phyloP scores from a whole-genome alignment of 2,113 vertebrate species.

The Elephas maximus region DNA sequence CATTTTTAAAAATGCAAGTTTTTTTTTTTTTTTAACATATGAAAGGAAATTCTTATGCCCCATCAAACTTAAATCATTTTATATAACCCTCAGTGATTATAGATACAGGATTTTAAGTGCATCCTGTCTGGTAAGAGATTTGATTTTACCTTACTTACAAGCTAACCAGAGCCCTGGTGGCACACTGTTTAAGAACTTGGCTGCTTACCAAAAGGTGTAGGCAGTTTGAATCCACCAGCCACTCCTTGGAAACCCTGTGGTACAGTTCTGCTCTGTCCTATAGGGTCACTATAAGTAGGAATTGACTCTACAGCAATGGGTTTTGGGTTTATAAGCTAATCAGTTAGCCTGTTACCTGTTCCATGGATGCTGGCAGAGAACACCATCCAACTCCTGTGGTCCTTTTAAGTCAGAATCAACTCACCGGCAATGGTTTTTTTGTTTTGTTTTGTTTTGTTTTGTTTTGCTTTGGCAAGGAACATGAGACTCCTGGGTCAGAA shows the following conservation, averaged over 20 bases:
- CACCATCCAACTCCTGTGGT: not conserved
- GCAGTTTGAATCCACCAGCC: no score
- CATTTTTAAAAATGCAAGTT: not conserved
- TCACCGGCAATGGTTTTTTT: no score
- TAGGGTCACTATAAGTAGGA: no score
- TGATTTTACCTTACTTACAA: not conserved
- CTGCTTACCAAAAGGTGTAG: no score
- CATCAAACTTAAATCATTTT: not conserved
- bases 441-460: no score
- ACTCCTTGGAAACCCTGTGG: no score
- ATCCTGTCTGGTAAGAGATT: not conserved
- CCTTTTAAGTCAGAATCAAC: no score
- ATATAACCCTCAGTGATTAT: not conserved
- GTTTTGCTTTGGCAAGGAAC: not conserved
- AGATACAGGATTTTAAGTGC: not conserved
- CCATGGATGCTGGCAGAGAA: not conserved
- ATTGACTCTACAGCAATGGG: no score
- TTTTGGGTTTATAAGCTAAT: not conserved
- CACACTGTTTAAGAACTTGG: no score
- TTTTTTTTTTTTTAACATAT: not conserved
- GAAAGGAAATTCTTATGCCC: not conserved
- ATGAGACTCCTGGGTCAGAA: not conserved
- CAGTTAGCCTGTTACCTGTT: not conserved
- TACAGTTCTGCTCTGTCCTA: no score
- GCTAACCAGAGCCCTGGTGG: not conserved